Evolutionary conservation across 1,140 invertebrate species (phyloP).

Genomic region (Alviniconcha marisindica): DNA sequence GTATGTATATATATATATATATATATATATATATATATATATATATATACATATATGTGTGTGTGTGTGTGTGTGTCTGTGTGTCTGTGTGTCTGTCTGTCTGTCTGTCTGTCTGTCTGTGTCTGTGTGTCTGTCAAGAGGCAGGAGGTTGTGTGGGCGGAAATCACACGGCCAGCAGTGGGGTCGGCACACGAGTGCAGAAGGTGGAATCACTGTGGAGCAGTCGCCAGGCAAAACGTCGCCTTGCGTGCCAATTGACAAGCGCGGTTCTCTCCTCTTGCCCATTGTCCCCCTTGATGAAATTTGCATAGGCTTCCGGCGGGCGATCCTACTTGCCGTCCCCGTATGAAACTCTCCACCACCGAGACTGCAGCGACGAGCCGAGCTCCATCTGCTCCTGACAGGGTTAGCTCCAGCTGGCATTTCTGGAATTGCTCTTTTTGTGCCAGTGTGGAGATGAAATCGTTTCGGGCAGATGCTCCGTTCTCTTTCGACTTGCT

Average conservation of each 20-base stretch:
- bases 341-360: neutral
- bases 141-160: too few relatives aligned
- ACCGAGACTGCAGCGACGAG: neutral
- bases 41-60: too few relatives aligned
- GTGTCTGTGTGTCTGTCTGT: slow-evolving; percentile 20
- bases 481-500: neutral
- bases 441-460: too few relatives aligned
- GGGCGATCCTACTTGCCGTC: neutral
- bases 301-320: slow-evolving; percentile 28
- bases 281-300: slow-evolving; percentile 13
- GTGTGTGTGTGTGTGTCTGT: neutral
- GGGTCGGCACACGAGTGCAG: too few relatives aligned
- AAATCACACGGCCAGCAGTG: too few relatives aligned
- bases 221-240: neutral
- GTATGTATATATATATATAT: neutral
- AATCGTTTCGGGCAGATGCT: neutral
- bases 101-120: slow-evolving; percentile 13
- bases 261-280: neutral
- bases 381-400: too few relatives aligned
- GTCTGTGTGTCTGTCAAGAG: neutral
- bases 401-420: too few relatives aligned
- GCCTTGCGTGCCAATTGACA: slow-evolving; percentile 7
- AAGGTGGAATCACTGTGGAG: neutral
- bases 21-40: neutral
- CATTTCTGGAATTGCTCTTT: too few relatives aligned